Conservation (phyloP, 2,888 invertebrate genomes). For the Magallana nippona region DNA sequence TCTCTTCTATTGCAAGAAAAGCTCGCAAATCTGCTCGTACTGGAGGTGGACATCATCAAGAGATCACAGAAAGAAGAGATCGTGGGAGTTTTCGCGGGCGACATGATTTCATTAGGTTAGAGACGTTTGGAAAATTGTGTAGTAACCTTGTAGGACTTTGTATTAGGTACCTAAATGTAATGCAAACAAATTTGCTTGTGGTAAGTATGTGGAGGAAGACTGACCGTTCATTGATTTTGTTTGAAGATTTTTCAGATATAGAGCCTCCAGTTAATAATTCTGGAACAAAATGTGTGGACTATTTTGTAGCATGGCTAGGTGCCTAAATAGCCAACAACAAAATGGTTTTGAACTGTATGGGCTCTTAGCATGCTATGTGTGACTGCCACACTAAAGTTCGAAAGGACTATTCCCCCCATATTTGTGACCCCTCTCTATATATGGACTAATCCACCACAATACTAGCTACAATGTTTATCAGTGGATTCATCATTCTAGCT, state of each 20-base stretch:
- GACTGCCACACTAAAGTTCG: slow-evolving; percentile 24
- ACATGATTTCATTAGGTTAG: slow-evolving; percentile 68
- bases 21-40: slow-evolving; percentile 69
- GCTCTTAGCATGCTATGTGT: slow-evolving; percentile 24
- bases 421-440: slow-evolving; percentile 27
- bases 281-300: slow-evolving; percentile 32
- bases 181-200: not conserved
- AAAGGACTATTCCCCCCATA: slow-evolving; percentile 20
- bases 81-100: slow-evolving; percentile 46
- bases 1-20: slow-evolving; percentile 76
- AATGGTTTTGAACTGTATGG: slow-evolving; percentile 25
- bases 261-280: slow-evolving; percentile 15
- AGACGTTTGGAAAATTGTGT: slow-evolving; percentile 50
- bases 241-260: slow-evolving; percentile 31
- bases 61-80: slow-evolving; percentile 29
- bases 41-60: slow-evolving; percentile 52
- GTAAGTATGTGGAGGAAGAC: slow-evolving; percentile 18
- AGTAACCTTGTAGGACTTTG: slow-evolving; percentile 24
- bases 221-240: slow-evolving; percentile 24
- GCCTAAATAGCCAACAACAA: slow-evolving; percentile 31
- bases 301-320: slow-evolving; percentile 33
- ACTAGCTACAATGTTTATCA: slow-evolving; percentile 26
- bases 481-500: slow-evolving; percentile 14
- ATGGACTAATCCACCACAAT: slow-evolving; percentile 30
- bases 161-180: slow-evolving; percentile 3